Percentiles rank a stretch among this genome's conserved stretches.
These are phyloP conservation scores for Arvicanthis niloticus DNA, from an alignment of 2,113 vertebrate genomes.

Conservation along the genomic window DNA sequence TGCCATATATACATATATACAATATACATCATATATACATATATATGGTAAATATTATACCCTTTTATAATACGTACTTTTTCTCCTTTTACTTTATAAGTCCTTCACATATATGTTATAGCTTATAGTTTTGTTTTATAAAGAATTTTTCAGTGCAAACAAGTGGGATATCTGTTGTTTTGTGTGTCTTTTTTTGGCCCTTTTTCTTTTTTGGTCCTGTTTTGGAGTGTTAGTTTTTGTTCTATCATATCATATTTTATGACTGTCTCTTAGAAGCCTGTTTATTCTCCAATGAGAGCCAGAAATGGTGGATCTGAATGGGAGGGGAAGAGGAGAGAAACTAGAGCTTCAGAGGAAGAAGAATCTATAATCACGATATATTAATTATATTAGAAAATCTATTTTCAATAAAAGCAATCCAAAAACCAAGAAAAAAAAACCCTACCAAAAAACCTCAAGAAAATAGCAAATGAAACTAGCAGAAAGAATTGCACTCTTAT, in stretches of 20 bases:
- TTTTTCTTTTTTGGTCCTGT: background rate
- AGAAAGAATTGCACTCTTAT: background rate
- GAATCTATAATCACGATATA: background rate
- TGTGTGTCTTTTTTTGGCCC: background rate
- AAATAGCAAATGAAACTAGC: background rate
- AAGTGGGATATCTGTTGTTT: background rate
- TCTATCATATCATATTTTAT: background rate
- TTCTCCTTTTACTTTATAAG: background rate
- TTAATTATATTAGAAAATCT: background rate
- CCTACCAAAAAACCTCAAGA: background rate
- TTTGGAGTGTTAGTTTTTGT: background rate
- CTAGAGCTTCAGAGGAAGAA: background rate
- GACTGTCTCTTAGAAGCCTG: background rate
- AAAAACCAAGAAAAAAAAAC: background rate
- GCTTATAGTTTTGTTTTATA: background rate
- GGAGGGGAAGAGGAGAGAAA: background rate
- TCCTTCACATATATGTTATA: background rate
- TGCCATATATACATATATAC: no score
- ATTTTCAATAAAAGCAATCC: background rate
- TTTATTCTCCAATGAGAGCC: background rate
- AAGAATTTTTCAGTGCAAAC: background rate
- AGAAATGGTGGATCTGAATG: background rate
- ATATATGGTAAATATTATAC: background rate
- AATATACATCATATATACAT: no score
- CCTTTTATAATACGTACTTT: background rate